Evolutionary conservation across 2,113 vertebrate species (phyloP).

Genomic region (Myotis yumanensis): DNA sequence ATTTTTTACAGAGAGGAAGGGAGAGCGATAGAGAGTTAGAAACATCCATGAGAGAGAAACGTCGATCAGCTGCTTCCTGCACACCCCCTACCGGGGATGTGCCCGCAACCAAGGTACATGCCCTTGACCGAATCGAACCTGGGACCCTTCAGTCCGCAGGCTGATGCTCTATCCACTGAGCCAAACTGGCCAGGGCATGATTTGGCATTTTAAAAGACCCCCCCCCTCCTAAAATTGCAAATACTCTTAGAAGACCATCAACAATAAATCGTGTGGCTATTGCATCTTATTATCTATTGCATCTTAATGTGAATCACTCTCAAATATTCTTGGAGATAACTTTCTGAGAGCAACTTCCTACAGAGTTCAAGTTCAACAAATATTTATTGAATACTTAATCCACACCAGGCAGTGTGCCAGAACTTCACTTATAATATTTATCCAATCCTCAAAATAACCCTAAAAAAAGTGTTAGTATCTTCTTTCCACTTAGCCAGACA

Average conservation of each 20-base stretch:
- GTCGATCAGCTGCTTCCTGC: too few relatives aligned
- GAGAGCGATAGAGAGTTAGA: too few relatives aligned
- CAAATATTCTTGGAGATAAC: constrained; percentile 11
- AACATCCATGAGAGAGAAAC: too few relatives aligned
- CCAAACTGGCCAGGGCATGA: too few relatives aligned
- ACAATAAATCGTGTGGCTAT: neutral
- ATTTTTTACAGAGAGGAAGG: too few relatives aligned
- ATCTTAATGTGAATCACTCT: neutral
- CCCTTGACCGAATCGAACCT: too few relatives aligned
- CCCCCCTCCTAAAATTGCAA: neutral
- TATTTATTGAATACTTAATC: constrained; percentile 22
- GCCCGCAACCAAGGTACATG: too few relatives aligned
- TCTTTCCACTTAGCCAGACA: neutral
- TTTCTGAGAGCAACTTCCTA: constrained; percentile 38
- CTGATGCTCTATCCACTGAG: too few relatives aligned
- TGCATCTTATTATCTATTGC: neutral
- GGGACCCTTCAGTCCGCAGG: too few relatives aligned
- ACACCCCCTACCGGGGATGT: too few relatives aligned
- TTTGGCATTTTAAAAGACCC: neutral
- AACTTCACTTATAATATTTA: constrained; percentile 10
- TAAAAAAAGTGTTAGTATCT: neutral
- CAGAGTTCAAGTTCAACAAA: constrained; percentile 3
- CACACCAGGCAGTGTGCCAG: neutral
- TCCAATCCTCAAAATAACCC: neutral
- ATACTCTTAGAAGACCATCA: neutral